Evolutionary conservation across 2,797 vertebrate genomes (phyloP).

Genomic region (Oreonectes daqikongensis): DNA sequence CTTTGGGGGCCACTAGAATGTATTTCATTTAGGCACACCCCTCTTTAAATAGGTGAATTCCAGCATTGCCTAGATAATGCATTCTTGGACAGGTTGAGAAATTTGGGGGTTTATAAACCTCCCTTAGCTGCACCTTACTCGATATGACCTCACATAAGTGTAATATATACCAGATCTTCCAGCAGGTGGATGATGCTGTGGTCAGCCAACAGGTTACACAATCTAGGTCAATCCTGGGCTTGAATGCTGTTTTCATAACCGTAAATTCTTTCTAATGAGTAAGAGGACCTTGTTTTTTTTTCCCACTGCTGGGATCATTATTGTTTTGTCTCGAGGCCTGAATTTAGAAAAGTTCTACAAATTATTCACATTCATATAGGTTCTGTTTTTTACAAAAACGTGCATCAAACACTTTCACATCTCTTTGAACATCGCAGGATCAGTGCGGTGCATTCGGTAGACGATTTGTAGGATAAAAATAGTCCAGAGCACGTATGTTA

Average conservation of each 20-base stretch:
- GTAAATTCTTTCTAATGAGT: slow-evolving; percentile 17
- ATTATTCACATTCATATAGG: neutral
- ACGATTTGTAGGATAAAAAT: slow-evolving; percentile 15
- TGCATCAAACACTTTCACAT: slow-evolving; percentile 23
- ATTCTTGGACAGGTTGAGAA: neutral
- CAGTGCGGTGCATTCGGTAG: neutral
- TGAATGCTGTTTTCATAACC: slow-evolving; percentile 19
- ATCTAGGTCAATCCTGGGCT: slow-evolving; percentile 55
- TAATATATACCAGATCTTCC: slow-evolving; percentile 1
- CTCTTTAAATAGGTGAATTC: neutral
- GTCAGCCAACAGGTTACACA: slow-evolving; percentile 58
- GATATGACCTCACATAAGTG: neutral
- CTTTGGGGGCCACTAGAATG: too few relatives aligned
- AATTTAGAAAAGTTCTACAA: neutral
- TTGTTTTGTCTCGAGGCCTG: slow-evolving; percentile 16
- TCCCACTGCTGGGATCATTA: neutral
- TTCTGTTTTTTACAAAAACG: neutral
- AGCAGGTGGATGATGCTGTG: slow-evolving; percentile 55
- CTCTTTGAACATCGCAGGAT: slow-evolving; percentile 14
- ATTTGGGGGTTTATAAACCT: neutral
- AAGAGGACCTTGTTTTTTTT: neutral
- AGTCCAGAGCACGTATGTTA: slow-evolving; percentile 47
- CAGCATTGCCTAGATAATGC: neutral
- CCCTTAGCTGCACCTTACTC: neutral
- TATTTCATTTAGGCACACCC: too few relatives aligned